Conservation (phyloP, 2,888 invertebrate species). For the Melitaea athalia region DNA sequence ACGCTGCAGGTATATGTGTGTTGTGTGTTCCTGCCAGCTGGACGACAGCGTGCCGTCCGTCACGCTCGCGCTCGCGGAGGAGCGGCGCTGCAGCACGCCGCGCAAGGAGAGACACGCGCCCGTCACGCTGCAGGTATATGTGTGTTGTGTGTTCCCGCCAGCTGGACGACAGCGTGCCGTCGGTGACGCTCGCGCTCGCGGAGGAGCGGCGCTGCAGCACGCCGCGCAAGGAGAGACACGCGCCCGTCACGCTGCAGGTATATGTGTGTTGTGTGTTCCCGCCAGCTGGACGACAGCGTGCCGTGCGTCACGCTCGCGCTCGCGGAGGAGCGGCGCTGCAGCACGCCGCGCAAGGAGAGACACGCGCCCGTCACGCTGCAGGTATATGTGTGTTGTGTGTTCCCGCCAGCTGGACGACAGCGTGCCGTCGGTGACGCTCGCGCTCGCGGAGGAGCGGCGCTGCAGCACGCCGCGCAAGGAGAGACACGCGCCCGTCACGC, state of each 20-base stretch:
- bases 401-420: slow-evolving; percentile 39
- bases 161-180: slow-evolving; percentile 40
- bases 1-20: too few species aligned
- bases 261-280: too few species aligned
- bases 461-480: slow-evolving; percentile 62
- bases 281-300: slow-evolving; percentile 38
- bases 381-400: too few species aligned
- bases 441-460: slow-evolving; percentile 40
- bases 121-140: too few species aligned
- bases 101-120: slow-evolving; percentile 42
- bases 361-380: slow-evolving; percentile 25
- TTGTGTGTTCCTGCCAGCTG: not conserved
- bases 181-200: slow-evolving; percentile 41
- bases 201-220: slow-evolving; percentile 54
- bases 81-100: slow-evolving; percentile 59
- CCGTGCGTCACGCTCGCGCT: slow-evolving; percentile 36
- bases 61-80: slow-evolving; percentile 39
- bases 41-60: slow-evolving; percentile 41
- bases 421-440: slow-evolving; percentile 30
- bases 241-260: too few species aligned
- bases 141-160: not conserved
- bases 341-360: slow-evolving; percentile 57
- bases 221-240: slow-evolving; percentile 48
- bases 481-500: slow-evolving; percentile 19
- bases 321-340: slow-evolving; percentile 47